Base-by-base conservation (phyloP, 2,888 invertebrate genomes). In the Pheosia tremula region DNA sequence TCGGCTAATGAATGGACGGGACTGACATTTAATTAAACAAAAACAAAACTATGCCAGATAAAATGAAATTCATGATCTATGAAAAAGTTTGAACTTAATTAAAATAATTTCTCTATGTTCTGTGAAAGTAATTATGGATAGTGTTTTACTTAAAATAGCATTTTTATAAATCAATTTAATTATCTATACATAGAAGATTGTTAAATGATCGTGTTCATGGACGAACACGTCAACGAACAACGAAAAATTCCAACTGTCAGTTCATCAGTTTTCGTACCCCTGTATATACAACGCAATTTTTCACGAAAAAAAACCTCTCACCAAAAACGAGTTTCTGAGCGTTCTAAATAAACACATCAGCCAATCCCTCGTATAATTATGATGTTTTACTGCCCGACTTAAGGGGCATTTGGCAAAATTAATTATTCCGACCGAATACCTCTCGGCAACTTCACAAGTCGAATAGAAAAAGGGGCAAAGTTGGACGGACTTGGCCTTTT, bases 271-370 rank as follows among this genome's bases (percentile, higher is more conserved):
- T 24, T 24, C 24, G 24, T 24, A 24, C 24, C 24, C 39, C 39
- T 39, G 39, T 39, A 39, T 39, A 39, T 39, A 39, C 24, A 41
- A 41, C 41, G 2, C 0, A 41, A 41, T 5, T 8, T 41, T 41
- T 3, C 41, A 41, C 8, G 7, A 41, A 41, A 41, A 39, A 41
- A 41, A 41, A 7, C 41, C 8, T 41, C 8, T 41, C 41, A 41
- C 7, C 41, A 6, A 41, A 41, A 41, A 43, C 8, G 43, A 24
- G 43, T 43, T 43, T 43, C 9, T 9, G 9, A 9, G 9, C 43
- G 2, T 43, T 9, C 38, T 36, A 38, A 24, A 52, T 60, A 62
- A 59, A 62, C 58, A 57, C 62, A 62, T 62, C 60, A 62, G 58
- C 45, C 60, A 59, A 37, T 10, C 9, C 52, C 38, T 56, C 62